A percentile compares a stretch with the other conserved stretches of the same genome.
phyloP scores from a whole-genome alignment of 2,888 invertebrate genomes.

The Corbicula japonica region DNA sequence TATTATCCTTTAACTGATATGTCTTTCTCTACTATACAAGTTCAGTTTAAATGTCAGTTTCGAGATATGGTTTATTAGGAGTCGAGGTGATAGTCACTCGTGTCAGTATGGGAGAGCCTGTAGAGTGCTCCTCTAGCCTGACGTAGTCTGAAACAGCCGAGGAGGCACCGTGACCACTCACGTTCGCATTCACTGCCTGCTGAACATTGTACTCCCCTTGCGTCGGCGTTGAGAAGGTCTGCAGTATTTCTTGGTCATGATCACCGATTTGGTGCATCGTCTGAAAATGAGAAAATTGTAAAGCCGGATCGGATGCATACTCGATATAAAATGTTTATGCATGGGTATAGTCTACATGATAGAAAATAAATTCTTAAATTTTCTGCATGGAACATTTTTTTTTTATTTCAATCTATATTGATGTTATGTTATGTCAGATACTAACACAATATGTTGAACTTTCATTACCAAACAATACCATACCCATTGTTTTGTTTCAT shows the following conservation, averaged over 20 bases:
- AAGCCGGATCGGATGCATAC: neutral
- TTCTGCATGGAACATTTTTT: neutral
- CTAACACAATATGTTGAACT: too few species aligned
- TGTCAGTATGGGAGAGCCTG: neutral
- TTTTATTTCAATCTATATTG: neutral
- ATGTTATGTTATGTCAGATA: neutral
- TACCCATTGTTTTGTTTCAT: too few species aligned
- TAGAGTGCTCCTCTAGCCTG: neutral
- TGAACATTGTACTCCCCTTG: neutral
- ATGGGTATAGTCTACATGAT: neutral
- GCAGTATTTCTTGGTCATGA: neutral
- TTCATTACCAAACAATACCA: too few species aligned
- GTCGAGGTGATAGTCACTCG: neutral
- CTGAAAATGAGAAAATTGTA: neutral
- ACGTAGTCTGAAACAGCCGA: too few species aligned
- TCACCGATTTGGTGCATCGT: constrained; percentile 6
- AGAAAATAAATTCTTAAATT: neutral
- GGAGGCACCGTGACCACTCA: too few species aligned
- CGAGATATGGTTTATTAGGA: constrained; percentile 1
- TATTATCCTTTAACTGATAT: too few species aligned
- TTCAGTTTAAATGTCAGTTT: constrained; percentile 13
- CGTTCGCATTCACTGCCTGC: neutral
- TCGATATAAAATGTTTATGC: neutral
- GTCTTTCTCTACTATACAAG: too few species aligned
- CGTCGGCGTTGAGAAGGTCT: neutral